These are phyloP conservation scores for Synchiropus splendidus DNA, from an alignment of 2,113 vertebrate species.

Conservation along the genomic window DNA sequence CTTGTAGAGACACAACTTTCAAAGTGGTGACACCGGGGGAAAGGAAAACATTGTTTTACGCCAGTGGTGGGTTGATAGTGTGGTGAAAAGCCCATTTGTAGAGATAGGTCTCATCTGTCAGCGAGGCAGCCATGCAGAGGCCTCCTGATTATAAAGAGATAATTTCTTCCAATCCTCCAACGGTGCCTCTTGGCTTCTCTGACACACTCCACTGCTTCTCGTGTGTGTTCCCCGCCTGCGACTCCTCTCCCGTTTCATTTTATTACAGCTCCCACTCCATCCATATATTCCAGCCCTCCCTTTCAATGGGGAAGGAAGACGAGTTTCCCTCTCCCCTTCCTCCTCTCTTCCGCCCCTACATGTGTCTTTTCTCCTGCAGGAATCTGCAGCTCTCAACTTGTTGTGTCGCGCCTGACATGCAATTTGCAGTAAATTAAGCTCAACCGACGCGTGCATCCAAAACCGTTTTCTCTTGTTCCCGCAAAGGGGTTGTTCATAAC, in stretches of 20 bases:
- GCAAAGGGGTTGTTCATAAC: not conserved
- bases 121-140: conserved; percentile 61
- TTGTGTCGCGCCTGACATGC: conserved; percentile 49
- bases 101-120: conserved; percentile 59
- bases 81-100: conserved; percentile 54
- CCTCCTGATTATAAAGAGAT: conserved; percentile 65
- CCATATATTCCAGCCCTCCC: conserved; percentile 50
- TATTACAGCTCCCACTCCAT: conserved; percentile 52
- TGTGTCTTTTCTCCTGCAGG: conserved; percentile 47
- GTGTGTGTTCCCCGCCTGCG: conserved; percentile 51
- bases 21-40: conserved; percentile 13
- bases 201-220: conserved; percentile 51
- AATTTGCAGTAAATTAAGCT: conserved; percentile 50
- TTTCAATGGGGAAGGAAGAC: conserved; percentile 34
- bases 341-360: conserved; percentile 5
- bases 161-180: conserved; percentile 59
- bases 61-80: conserved; percentile 47
- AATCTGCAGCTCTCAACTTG: conserved; percentile 51
- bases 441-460: conserved; percentile 25
- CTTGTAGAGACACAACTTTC: too few species aligned
- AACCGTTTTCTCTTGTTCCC: not conserved
- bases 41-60: conserved; percentile 58
- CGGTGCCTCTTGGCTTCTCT: conserved; percentile 49
- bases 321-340: conserved; percentile 17
- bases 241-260: conserved; percentile 51